These are phyloP conservation scores for Petrocephalus microphthalmus DNA, from an alignment of 2,113 vertebrate genomes.

Conservation along the genomic window DNA sequence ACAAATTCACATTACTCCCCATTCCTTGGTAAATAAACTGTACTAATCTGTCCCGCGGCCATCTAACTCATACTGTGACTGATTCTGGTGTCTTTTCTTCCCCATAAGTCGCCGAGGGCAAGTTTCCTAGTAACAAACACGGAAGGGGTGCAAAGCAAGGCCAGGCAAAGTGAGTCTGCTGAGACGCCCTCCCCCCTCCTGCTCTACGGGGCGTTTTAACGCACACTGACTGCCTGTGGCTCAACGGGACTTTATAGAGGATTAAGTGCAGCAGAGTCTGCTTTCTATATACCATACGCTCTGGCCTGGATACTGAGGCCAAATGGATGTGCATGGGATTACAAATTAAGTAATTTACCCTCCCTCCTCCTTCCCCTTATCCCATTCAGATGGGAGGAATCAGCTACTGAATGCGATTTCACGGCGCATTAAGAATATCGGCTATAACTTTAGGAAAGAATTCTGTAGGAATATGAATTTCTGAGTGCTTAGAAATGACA, in stretches of 20 bases:
- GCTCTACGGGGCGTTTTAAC: neutral
- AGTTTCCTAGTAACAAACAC: slow-evolving; percentile 3
- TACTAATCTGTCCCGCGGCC: slow-evolving; percentile 25
- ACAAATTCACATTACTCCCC: slow-evolving; percentile 21
- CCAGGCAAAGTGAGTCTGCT: neutral
- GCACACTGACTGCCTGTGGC: neutral
- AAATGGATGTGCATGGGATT: neutral
- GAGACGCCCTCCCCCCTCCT: neutral
- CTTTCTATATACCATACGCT: neutral
- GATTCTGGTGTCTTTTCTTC: neutral
- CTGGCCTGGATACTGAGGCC: neutral
- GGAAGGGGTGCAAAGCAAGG: neutral
- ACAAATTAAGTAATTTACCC: neutral
- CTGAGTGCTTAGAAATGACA: neutral
- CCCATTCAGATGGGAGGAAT: neutral
- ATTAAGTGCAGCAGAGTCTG: neutral
- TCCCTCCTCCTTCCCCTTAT: neutral
- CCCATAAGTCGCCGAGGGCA: neutral
- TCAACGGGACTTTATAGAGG: neutral
- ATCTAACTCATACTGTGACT: neutral
- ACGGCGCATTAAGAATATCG: neutral
- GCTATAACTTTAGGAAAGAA: neutral
- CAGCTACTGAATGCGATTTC: neutral
- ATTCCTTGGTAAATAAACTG: slow-evolving; percentile 26
- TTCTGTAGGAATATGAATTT: neutral